These are phyloP conservation scores for Glaucidium brasilianum DNA, from an alignment of 2,113 vertebrate genomes.

Conservation along the genomic window DNA sequence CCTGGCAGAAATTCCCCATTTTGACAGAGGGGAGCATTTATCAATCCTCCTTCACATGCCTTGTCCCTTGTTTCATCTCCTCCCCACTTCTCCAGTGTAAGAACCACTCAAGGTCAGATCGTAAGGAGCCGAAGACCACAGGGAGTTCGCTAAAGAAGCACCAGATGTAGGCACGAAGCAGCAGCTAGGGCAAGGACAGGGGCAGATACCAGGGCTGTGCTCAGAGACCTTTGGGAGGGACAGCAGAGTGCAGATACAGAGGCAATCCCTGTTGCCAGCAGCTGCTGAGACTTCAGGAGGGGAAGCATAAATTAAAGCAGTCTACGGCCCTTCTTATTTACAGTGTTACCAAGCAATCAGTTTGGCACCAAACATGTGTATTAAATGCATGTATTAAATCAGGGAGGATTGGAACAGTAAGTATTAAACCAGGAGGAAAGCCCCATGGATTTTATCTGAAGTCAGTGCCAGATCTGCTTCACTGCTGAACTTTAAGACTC, in stretches of 20 bases:
- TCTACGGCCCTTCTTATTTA: neutral
- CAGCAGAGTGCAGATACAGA: neutral
- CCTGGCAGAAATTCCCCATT: neutral
- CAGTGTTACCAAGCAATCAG: neutral
- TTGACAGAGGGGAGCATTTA: neutral
- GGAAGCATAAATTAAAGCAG: neutral
- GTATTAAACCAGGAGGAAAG: neutral
- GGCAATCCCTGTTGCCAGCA: neutral
- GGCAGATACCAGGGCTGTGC: neutral
- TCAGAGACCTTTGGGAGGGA: neutral
- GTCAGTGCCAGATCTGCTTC: neutral
- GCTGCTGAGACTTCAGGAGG: neutral
- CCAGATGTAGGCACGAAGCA: neutral
- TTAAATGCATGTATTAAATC: neutral
- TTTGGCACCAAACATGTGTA: neutral
- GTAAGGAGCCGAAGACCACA: neutral
- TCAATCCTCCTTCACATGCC: neutral
- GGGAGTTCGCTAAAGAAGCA: neutral
- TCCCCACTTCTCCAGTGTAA: neutral
- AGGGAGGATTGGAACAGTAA: no score
- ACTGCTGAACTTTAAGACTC: neutral
- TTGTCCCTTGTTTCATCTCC: neutral
- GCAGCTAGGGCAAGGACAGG: neutral
- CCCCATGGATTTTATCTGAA: neutral
- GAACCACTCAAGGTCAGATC: neutral